A percentile compares a stretch with the other conserved stretches of the same genome.
These are phyloP conservation scores for Oscheius sp. DNA, from an alignment of 2,888 invertebrate species.

Conservation along the genomic window DNA sequence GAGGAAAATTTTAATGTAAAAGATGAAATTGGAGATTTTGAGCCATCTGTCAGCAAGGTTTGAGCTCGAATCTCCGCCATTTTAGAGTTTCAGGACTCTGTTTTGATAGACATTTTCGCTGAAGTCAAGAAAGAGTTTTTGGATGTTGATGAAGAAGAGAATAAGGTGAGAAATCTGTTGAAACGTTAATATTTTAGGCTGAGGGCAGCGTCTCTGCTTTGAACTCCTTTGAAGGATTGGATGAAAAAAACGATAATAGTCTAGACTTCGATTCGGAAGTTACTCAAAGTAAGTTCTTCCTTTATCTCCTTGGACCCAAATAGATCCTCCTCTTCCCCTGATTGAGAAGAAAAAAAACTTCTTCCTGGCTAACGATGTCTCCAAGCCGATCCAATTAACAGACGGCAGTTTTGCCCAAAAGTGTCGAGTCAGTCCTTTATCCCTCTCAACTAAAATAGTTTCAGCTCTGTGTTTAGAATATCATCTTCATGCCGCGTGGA, in stretches of 20 bases:
- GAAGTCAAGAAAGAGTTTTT: too few species aligned
- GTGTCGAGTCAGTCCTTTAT: background rate
- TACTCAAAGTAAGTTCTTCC: background rate
- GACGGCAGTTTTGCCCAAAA: background rate
- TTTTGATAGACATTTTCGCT: too few species aligned
- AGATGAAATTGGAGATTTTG: too few species aligned
- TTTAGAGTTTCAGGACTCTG: too few species aligned
- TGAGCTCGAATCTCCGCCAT: too few species aligned
- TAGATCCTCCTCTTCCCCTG: background rate
- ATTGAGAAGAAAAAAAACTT: background rate
- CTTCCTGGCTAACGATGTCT: background rate
- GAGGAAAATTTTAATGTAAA: too few species aligned
- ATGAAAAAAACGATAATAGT: background rate
- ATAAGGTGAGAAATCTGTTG: too few species aligned
- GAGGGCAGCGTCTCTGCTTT: background rate
- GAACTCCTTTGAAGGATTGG: background rate
- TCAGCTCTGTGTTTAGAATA: background rate
- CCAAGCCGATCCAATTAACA: background rate
- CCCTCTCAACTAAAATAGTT: background rate
- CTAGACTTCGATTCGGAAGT: background rate
- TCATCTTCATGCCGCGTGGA: background rate
- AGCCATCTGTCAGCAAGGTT: too few species aligned
- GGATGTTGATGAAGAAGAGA: too few species aligned
- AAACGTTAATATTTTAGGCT: too few species aligned
- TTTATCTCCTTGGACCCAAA: background rate